Conservation (phyloP, 2,888 invertebrate genomes). For the Bellardia bayeri region DNA sequence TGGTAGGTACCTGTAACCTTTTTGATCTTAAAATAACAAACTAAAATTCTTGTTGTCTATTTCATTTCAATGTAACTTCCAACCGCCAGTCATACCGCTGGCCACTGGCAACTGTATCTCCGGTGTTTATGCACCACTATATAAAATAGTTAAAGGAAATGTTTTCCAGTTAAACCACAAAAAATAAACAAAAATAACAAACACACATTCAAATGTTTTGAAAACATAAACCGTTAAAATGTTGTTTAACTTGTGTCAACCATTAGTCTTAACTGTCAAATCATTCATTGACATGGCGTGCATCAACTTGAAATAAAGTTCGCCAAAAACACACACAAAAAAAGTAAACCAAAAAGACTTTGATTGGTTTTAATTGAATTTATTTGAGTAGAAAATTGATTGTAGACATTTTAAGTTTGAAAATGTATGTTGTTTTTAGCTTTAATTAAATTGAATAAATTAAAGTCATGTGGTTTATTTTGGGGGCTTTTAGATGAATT, state of each 20-base stretch:
- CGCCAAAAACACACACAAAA: neutral
- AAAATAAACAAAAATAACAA: slow-evolving; percentile 31
- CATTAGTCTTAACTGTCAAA: slow-evolving; percentile 75
- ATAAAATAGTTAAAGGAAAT: slow-evolving; percentile 57
- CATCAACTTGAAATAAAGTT: slow-evolving; percentile 72
- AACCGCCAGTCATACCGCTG: slow-evolving; percentile 24
- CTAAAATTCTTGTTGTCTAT: slow-evolving; percentile 61
- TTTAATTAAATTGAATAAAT: slow-evolving; percentile 70
- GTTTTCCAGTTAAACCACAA: slow-evolving; percentile 49
- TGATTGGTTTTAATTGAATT: slow-evolving; percentile 76
- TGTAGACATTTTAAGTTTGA: slow-evolving; percentile 56
- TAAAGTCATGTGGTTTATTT: slow-evolving; percentile 55
- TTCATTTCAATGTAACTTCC: slow-evolving; percentile 52
- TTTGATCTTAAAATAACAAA: slow-evolving; percentile 67
- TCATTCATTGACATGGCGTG: slow-evolving; percentile 75
- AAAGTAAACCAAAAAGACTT: slow-evolving; percentile 55
- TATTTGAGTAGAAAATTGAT: slow-evolving; percentile 68
- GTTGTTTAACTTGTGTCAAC: slow-evolving; percentile 74
- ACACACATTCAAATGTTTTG: slow-evolving; percentile 20
- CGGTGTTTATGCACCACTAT: neutral
- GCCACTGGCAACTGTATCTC: slow-evolving; percentile 31
- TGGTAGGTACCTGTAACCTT: slow-evolving; percentile 72
- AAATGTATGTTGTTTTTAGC: slow-evolving; percentile 44
- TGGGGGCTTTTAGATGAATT: slow-evolving; percentile 62
- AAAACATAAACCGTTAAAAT: slow-evolving; percentile 73